phyloP scores from a whole-genome alignment of 1,140 invertebrate genomes.

The Eumaeus atala region DNA sequence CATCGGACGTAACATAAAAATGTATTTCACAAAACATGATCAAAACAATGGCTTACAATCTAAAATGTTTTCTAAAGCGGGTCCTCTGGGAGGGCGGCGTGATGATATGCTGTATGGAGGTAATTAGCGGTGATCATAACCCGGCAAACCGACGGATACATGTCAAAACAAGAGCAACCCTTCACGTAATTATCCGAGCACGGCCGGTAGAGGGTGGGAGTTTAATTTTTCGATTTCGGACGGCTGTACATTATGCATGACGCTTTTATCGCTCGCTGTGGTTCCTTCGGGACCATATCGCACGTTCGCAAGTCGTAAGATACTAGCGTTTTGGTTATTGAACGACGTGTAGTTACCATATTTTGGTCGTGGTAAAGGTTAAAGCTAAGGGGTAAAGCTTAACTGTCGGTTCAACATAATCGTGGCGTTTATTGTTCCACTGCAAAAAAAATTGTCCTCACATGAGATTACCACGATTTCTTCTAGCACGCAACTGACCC shows the following conservation, averaged over 20 bases:
- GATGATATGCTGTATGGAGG: constrained; percentile 36
- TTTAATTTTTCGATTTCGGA: constrained; percentile 72
- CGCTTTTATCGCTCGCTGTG: constrained; percentile 67
- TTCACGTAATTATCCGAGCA: constrained; percentile 51
- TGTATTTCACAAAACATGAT: background rate
- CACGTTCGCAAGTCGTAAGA: constrained; percentile 24
- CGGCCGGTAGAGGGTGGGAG: constrained; percentile 58
- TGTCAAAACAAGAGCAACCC: constrained; percentile 56
- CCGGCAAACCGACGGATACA: constrained; percentile 45
- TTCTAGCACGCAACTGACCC: too few relatives aligned
- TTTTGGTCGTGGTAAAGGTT: background rate
- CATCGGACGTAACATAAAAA: too few relatives aligned
- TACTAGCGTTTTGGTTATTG: constrained; percentile 17
- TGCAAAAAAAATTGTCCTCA: too few relatives aligned
- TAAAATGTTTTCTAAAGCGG: constrained; percentile 32
- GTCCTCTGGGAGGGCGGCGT: constrained; percentile 27
- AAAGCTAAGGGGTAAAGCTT: too few relatives aligned
- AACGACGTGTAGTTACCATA: background rate
- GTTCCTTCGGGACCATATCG: constrained; percentile 56
- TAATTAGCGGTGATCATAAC: constrained; percentile 53
- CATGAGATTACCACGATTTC: too few relatives aligned
- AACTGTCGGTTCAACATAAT: too few relatives aligned
- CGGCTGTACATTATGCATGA: constrained; percentile 64
- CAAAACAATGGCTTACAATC: constrained; percentile 26
- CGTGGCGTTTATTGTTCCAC: too few relatives aligned